Conservation (phyloP, 2,797 vertebrate species). For the Spondyliosoma cantharus region DNA sequence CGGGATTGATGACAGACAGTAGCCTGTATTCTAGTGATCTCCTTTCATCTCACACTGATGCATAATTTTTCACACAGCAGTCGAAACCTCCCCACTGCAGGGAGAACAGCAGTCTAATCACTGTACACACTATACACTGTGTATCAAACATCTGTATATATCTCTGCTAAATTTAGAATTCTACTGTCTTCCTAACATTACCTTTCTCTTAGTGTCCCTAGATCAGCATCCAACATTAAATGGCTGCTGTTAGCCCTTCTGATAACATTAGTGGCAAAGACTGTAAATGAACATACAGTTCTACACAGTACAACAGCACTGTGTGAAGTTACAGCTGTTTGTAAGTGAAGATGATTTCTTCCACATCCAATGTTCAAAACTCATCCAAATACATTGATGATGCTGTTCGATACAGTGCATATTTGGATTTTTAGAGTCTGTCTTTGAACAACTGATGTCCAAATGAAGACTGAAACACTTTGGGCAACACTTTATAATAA, state of each 20-base stretch:
- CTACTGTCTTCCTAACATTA: neutral
- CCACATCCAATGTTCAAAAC: neutral
- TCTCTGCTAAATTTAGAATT: neutral
- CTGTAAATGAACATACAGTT: neutral
- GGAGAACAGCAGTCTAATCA: neutral
- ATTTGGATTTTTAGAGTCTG: neutral
- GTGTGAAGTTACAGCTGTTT: conserved; percentile 4
- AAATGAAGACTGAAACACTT: neutral
- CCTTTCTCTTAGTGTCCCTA: neutral
- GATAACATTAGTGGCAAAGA: neutral
- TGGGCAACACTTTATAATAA: no score
- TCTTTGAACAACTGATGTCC: no score
- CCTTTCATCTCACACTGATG: conserved; percentile 57
- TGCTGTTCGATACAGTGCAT: no score
- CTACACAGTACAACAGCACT: neutral
- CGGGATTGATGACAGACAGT: conserved; percentile 28
- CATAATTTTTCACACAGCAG: conserved; percentile 33
- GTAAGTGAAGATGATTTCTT: neutral
- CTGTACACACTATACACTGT: neutral
- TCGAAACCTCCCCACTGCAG: neutral
- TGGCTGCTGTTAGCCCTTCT: neutral
- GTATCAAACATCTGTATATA: neutral
- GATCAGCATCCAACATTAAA: neutral
- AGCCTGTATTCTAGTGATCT: conserved; percentile 33
- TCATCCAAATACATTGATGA: neutral